A percentile compares a stretch with the other conserved stretches of the same genome.
phyloP scores from a whole-genome alignment of 2,888 invertebrate genomes.

The Heliconius charithonia region DNA sequence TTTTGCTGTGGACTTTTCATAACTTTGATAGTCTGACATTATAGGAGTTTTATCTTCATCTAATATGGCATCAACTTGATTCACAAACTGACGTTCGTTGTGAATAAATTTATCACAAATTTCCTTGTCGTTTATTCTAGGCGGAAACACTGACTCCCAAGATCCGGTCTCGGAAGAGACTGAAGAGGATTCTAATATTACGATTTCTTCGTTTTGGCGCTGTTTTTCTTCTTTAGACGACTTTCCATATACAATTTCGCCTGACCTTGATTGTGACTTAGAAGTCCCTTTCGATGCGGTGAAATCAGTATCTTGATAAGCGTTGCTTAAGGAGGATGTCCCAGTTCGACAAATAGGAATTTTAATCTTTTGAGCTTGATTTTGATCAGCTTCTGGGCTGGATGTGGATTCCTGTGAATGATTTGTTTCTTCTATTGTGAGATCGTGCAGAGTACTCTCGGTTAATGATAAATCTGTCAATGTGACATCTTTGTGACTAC shows the following conservation, averaged over 20 bases:
- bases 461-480: slow-evolving; percentile 71
- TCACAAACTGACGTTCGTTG: slow-evolving; percentile 64
- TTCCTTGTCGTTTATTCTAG: slow-evolving; percentile 68
- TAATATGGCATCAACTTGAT: slow-evolving; percentile 42
- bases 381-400: slow-evolving; percentile 56
- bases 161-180: slow-evolving; percentile 86
- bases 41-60: slow-evolving; percentile 22
- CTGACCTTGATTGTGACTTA: slow-evolving; percentile 48
- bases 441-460: slow-evolving; percentile 73
- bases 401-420: slow-evolving; percentile 56
- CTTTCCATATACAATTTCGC: slow-evolving; percentile 55
- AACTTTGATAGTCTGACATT: slow-evolving; percentile 23
- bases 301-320: slow-evolving; percentile 41
- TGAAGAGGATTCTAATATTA: slow-evolving; percentile 85
- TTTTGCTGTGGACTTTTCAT: slow-evolving; percentile 60
- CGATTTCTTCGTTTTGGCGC: slow-evolving; percentile 85
- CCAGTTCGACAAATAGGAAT: slow-evolving; percentile 43
- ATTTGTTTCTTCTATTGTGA: slow-evolving; percentile 64
- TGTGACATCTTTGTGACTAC: slow-evolving; percentile 70
- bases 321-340: slow-evolving; percentile 49
- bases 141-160: slow-evolving; percentile 86
- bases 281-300: slow-evolving; percentile 52
- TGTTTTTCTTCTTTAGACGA: slow-evolving; percentile 85
- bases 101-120: slow-evolving; percentile 73
- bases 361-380: slow-evolving; percentile 52